Evolutionary conservation across 2,888 invertebrate genomes (phyloP), one percentile per base, ranked within the genome.

Genomic region (Cerceris ruficornis): DNA sequence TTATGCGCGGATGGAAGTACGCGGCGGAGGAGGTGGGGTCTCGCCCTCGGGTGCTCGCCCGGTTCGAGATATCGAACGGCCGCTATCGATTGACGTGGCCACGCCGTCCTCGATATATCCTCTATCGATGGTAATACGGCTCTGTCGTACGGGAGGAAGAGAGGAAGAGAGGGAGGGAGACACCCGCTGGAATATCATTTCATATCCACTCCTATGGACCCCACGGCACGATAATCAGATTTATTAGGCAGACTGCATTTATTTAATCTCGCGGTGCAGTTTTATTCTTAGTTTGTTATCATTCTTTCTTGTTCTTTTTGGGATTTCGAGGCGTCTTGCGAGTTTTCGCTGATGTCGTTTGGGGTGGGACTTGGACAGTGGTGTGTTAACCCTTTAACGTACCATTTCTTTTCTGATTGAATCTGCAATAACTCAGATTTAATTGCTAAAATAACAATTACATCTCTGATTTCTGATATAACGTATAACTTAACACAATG

Each of bases 1-100:
- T 90, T 90, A 90, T 89, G 90, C 89, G 89, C 88, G 90, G 88
- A 90, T 89, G 89, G 89, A 89, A 89, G 88, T 88, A 88, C 87
- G 83, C 84, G 83, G 77, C 65, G 79, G 78, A 76, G 78, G 76
- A 75, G 81, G 81, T 80, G 80, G 83, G 78, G 75, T 81, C 79
- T 88, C 87, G 88, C 89, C 88, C 88, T 85, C 88, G 90, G 89
- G 83, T 87, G 81, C 83, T 85, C 82, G 83, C 86, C 68, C 66
- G 81, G 85, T 82, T 78, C 86, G 85, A 86, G 80, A 82, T 84
- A 84, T 84, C 84, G 82, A 84, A 84, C 85, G 80, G 64, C 52
- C 75, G 75, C 78, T 84, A 84, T 85, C 84, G 84, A 85, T 84
- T 84, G 84, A 84, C 84, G 84, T 82, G 82, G 81, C 84, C 80